Conservation (phyloP, 2,888 invertebrate genomes). For the Andrena dorsata region DNA sequence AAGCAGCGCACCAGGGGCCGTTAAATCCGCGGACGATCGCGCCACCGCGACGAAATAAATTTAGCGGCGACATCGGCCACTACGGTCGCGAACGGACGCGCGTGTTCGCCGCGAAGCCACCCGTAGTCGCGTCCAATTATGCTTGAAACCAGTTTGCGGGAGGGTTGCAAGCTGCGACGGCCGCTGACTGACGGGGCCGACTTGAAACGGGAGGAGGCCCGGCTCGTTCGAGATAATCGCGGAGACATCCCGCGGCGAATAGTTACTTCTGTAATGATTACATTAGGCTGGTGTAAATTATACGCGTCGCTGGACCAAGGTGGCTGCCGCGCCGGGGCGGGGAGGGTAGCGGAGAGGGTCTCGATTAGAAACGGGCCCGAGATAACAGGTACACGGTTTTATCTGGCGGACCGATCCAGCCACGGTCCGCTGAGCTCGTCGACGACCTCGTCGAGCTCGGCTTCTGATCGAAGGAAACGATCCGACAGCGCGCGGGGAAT, state of each 20-base stretch:
- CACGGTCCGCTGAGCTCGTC: constrained; percentile 27
- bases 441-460: constrained; percentile 20
- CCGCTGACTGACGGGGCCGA: constrained; percentile 44
- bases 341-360: neutral
- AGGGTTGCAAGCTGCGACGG: constrained; percentile 53
- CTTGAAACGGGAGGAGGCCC: constrained; percentile 28
- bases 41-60: constrained; percentile 64
- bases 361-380: constrained; percentile 55
- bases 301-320: constrained; percentile 42
- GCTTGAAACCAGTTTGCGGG: constrained; percentile 77
- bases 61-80: constrained; percentile 42
- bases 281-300: constrained; percentile 61
- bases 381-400: constrained; percentile 60
- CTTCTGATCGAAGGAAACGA: constrained; percentile 44
- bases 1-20: constrained; percentile 24
- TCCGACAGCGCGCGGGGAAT: constrained; percentile 25
- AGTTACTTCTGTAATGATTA: constrained; percentile 66
- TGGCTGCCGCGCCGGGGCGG: neutral
- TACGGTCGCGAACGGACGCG: neutral
- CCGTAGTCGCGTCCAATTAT: constrained; percentile 79
- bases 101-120: constrained; percentile 32
- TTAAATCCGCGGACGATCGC: constrained; percentile 54
- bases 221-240: constrained; percentile 50
- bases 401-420: constrained; percentile 46
- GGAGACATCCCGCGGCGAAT: constrained; percentile 57